Conservation (phyloP, 2,113 vertebrate genomes). For the Dromaius novaehollandiae region DNA sequence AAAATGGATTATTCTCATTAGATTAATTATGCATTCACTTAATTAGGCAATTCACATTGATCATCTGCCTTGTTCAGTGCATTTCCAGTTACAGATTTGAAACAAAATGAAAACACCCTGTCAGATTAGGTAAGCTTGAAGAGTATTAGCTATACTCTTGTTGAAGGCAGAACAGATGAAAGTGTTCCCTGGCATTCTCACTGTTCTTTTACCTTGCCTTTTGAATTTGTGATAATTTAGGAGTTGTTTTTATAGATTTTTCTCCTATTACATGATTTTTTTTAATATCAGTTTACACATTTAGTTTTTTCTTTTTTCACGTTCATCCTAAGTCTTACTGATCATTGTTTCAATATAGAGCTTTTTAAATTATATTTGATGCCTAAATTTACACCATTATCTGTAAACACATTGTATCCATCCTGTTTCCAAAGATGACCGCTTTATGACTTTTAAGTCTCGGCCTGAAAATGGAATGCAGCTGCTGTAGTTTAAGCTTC, state of each 20-base stretch:
- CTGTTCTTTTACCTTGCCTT: not conserved
- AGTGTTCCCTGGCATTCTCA: not conserved
- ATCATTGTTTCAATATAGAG: not conserved
- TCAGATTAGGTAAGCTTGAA: not conserved
- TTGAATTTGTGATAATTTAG: not conserved
- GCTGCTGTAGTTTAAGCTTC: not conserved
- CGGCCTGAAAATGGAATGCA: not conserved
- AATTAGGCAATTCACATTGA: conserved; percentile 32
- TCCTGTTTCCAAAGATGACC: not conserved
- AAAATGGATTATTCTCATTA: conserved; percentile 60
- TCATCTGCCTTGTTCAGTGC: conserved; percentile 3
- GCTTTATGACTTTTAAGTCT: not conserved
- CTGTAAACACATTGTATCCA: not conserved
- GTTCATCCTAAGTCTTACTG: not conserved
- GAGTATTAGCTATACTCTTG: not conserved
- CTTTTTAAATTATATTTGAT: not conserved
- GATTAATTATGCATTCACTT: conserved; percentile 52
- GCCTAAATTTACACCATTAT: not conserved
- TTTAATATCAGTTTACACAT: not conserved
- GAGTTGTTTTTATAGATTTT: not conserved
- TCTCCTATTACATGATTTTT: not conserved
- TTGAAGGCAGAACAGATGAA: not conserved
- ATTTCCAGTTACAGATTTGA: not conserved
- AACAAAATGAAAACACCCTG: not conserved
- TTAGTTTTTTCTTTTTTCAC: not conserved